phyloP scores from a whole-genome alignment of 2,113 vertebrate species.

The Siniperca chuatsi region DNA sequence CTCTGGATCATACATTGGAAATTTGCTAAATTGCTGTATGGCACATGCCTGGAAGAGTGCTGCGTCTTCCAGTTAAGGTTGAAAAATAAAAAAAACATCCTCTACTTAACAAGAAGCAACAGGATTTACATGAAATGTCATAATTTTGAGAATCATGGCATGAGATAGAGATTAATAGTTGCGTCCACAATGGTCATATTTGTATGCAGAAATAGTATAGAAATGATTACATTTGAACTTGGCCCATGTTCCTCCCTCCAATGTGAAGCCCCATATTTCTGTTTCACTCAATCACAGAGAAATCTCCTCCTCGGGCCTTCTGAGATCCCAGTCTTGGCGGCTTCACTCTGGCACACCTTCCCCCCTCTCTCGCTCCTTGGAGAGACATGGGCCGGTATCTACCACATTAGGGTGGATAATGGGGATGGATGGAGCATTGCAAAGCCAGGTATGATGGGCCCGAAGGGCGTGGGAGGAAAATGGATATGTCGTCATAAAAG shows the following conservation, averaged over 20 bases:
- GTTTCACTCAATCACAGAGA: conserved; percentile 28
- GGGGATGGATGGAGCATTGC: conserved; percentile 52
- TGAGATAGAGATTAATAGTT: neutral
- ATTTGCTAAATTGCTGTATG: no score
- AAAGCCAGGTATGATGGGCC: conserved; percentile 26
- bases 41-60: no score
- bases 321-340: neutral
- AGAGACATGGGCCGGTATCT: conserved; percentile 24
- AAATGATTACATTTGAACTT: neutral
- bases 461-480: conserved; percentile 30
- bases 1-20: no score
- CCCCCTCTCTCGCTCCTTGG: neutral
- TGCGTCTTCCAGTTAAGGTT: neutral
- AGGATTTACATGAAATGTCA: neutral
- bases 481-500: conserved; percentile 57
- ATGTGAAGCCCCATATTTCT: neutral
- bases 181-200: neutral
- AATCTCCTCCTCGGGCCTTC: neutral
- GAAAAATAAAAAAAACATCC: neutral
- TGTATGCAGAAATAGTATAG: neutral
- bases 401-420: conserved; percentile 53
- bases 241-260: neutral
- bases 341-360: neutral
- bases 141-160: neutral
- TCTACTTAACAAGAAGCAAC: neutral